Evolutionary conservation across 2,113 vertebrate genomes (phyloP).

Genomic region (Gobio gobio): DNA sequence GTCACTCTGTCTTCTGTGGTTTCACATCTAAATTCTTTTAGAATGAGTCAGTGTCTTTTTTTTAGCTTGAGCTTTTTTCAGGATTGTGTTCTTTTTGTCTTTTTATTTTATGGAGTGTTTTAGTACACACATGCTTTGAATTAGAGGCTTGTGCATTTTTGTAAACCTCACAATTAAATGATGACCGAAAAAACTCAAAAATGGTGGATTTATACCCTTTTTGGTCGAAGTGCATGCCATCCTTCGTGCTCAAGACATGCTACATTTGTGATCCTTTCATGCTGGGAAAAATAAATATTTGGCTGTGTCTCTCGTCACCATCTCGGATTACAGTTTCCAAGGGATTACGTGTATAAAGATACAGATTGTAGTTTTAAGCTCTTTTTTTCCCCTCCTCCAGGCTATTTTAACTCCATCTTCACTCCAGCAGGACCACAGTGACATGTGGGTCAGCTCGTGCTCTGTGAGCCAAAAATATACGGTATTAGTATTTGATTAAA

Average conservation of each 20-base stretch:
- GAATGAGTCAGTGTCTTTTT: background rate
- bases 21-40: background rate
- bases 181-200: background rate
- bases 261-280: background rate
- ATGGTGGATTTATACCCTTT: background rate
- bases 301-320: background rate
- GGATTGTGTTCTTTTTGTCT: background rate
- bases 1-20: background rate
- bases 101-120: constrained; percentile 9
- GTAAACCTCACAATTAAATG: background rate
- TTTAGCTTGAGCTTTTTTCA: background rate
- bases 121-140: constrained; percentile 20
- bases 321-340: constrained; percentile 13
- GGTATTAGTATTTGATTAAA: constrained; percentile 48
- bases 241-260: background rate
- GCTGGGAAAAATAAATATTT: constrained; percentile 13
- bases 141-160: background rate
- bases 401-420: background rate
- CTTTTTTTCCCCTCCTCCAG: background rate
- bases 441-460: constrained; percentile 13
- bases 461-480: constrained; percentile 41
- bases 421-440: constrained; percentile 15
- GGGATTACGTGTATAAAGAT: constrained; percentile 25
- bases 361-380: background rate
- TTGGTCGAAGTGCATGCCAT: background rate